These are phyloP conservation scores for Quadriops clusia DNA, from an alignment of 2,888 invertebrate species.

Conservation along the genomic window DNA sequence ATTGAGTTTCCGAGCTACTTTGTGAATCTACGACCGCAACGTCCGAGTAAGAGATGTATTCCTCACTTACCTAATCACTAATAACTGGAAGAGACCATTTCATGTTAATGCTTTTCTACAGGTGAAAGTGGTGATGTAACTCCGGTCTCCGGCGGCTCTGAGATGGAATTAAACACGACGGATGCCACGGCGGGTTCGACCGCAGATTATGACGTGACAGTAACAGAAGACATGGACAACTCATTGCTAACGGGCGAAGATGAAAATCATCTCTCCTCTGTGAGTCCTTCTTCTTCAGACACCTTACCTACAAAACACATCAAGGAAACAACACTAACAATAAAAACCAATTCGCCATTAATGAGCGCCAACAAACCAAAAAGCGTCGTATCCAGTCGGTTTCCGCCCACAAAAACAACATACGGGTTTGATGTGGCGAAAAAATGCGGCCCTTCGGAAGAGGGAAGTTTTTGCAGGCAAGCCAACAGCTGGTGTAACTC, in stretches of 20 bases:
- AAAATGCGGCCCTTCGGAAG: not conserved
- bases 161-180: conserved; percentile 53
- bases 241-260: conserved; percentile 19
- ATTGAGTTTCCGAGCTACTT: conserved; percentile 34
- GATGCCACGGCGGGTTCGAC: conserved; percentile 56
- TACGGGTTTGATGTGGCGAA: not conserved
- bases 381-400: not conserved
- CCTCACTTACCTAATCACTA: not conserved
- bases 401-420: conserved; percentile 1
- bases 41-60: conserved; percentile 38
- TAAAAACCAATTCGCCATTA: conserved; percentile 19
- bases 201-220: conserved; percentile 46
- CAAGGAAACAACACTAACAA: conserved; percentile 12
- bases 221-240: conserved; percentile 33
- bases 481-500: too few species aligned
- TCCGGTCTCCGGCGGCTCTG: conserved; percentile 54
- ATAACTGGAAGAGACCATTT: conserved; percentile 2
- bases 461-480: too few species aligned
- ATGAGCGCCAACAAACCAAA: conserved; percentile 1
- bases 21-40: conserved; percentile 25
- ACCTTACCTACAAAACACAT: too few species aligned
- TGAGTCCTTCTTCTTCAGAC: conserved; percentile 2
- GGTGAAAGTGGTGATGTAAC: conserved; percentile 50
- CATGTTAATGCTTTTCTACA: conserved; percentile 11
- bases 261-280: conserved; percentile 10